phyloP scores from a whole-genome alignment of 1,140 invertebrate species.

The Caerostris extrusa region DNA sequence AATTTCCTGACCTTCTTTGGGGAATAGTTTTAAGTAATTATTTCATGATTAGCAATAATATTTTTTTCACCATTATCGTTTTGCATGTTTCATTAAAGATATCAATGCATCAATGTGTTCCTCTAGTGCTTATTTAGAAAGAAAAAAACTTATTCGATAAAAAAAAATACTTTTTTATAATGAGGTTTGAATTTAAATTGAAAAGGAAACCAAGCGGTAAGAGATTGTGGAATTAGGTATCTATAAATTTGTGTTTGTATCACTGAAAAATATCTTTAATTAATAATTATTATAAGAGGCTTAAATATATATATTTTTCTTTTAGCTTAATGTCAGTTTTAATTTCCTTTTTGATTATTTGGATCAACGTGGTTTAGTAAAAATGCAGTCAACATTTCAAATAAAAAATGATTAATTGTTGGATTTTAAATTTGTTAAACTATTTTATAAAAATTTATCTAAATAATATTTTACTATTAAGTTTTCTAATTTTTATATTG shows the following conservation, averaged over 20 bases:
- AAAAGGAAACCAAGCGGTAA: background rate
- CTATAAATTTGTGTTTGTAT: background rate
- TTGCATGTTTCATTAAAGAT: background rate
- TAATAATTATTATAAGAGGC: background rate
- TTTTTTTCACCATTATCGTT: slow-evolving; percentile 23
- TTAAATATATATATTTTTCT: background rate
- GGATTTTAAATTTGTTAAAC: no score
- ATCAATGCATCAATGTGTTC: background rate
- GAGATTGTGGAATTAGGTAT: background rate
- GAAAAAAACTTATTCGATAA: background rate
- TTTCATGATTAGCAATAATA: slow-evolving; percentile 13
- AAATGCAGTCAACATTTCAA: no score
- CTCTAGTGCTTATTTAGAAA: background rate
- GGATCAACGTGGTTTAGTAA: no score
- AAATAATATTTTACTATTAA: background rate
- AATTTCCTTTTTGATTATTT: no score
- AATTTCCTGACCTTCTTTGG: background rate
- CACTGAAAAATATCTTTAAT: background rate
- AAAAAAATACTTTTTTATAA: background rate
- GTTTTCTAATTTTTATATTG: background rate
- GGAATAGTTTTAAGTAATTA: slow-evolving; percentile 36
- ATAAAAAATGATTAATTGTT: no score
- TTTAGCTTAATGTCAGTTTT: no score
- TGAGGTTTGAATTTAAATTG: slow-evolving; percentile 3
- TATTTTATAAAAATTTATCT: no score